Evolutionary conservation across 2,113 vertebrate genomes (phyloP), one percentile per base, ranked within the genome.

Genomic region (Carassius gibelio): DNA sequence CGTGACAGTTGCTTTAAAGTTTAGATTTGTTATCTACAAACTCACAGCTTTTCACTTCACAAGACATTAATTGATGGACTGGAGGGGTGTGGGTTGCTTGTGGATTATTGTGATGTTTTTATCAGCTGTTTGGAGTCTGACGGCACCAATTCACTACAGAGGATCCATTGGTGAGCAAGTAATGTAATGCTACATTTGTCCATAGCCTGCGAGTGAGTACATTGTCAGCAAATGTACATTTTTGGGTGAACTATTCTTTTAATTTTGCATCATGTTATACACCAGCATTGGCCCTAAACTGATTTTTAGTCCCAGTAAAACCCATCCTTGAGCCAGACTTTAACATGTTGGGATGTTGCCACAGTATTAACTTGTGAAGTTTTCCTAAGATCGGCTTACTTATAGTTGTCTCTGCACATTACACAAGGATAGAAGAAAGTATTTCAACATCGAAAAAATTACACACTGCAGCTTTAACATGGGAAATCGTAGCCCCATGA

Each of bases 371-470:
- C 21, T 48, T 2, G 0, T 23, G 8, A 81, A 64, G 38, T 81
- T 42, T 42, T 5, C 78, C 7, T 42, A 15, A n/a, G 21, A 45
- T 26, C n/a, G 3, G 59, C 15, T 55, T 82, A 82, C 26, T 69
- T 69, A 69, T 52, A 69, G 36, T 34, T 66, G 80, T 69, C 38
- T 68, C 26, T 36, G 64, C 64, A n/a, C 50, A 57, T 77, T 77
- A 77, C 72, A 15, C 72, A 3, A 6, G 45, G 1, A 26, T 1
- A 50, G 42, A 13, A 74, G 21, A 23, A 74, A 50, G n/a, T 26
- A 75, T 48, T 75, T 75, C 8, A 75, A 26, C 23, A 48, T 81
- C 61, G 14, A 81, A 50, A 34, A 50, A 81, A 81, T 81, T 81
- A 69, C 62, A 81, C 64, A 42, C 64, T 48, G 72, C 26, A 14